Base-by-base conservation (phyloP, 1,140 invertebrate genomes). In the Drosophila watanabei region DNA sequence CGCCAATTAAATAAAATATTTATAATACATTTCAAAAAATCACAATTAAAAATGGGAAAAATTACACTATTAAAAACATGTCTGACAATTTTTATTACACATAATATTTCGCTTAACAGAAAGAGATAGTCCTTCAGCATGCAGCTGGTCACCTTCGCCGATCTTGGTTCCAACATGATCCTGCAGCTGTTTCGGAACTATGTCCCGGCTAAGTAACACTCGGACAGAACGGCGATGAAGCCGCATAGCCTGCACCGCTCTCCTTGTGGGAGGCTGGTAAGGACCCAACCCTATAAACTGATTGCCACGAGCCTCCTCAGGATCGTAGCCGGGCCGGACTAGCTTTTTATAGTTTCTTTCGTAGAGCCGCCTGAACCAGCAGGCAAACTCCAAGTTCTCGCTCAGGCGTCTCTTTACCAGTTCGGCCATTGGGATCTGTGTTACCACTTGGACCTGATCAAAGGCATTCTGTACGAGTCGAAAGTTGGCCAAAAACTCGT, bases 401-500 rank as follows among this genome's bases (percentile, higher is more conserved):
- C 14, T 28, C 5, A 57, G 4, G 0, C 54, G 20, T 1, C 35
- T 10, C 35, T 28, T 57, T 1, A 24, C 35, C 1, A 57, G 37
- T 0, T 37, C 35, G 20, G 20, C 2, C 54, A 57, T 57, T 1
- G 54, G 54, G 3, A 57, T 28, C 3, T 57, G 54, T 1, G 35
- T 4, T 0, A 1, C 20, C 54, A 24, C 54, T 14, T 11, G 0
- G 5, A 57, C 54, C 14, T 39, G 14, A 9, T 11, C 9, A 10
- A 57, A 39, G 20, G 54, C 54, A 39, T 39, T 57, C 20, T 57
- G 54, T 9, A 57, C 20, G 0, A 57, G 54, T 4, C 54, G 54
- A 11, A 57, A 57, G 35, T 57, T 57, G 2, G 5, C 9, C 18
- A 57, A 11, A 9, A n/a, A 57, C 5, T 57, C 54, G 20, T 57